Evolutionary conservation across 2,888 invertebrate genomes (phyloP).

Genomic region (Agapostemon virescens): DNA sequence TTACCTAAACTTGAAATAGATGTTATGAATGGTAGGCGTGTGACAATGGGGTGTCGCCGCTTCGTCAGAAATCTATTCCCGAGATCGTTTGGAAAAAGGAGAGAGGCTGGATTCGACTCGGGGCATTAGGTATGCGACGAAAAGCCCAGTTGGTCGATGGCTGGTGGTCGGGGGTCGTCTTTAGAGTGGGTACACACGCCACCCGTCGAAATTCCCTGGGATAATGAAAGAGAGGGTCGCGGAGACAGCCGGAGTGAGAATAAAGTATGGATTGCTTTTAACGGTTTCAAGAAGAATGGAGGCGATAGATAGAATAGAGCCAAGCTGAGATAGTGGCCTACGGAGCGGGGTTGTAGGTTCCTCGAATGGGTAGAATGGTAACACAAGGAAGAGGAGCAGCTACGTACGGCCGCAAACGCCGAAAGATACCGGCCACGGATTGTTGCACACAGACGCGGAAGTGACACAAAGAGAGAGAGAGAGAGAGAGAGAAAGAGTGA

Average conservation of each 20-base stretch:
- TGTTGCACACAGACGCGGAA: constrained; percentile 36
- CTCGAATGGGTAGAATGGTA: constrained; percentile 27
- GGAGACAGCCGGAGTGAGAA: constrained; percentile 63
- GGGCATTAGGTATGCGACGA: neutral
- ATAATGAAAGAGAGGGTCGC: constrained; percentile 66
- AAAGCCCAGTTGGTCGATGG: neutral
- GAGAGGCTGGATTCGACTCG: neutral
- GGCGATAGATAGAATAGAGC: constrained; percentile 66
- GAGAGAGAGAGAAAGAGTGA: neutral
- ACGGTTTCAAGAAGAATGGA: constrained; percentile 71
- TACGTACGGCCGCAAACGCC: constrained; percentile 35
- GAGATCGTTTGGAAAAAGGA: neutral
- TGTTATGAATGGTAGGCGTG: neutral
- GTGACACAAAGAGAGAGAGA: constrained; percentile 4
- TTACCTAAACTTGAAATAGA: neutral
- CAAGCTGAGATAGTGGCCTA: constrained; percentile 45
- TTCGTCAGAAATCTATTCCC: neutral
- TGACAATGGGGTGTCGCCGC: neutral
- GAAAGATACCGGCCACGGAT: constrained; percentile 11
- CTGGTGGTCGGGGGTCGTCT: neutral
- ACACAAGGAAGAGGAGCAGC: constrained; percentile 24
- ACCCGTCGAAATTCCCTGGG: constrained; percentile 65
- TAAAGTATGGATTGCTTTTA: constrained; percentile 76
- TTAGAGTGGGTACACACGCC: constrained; percentile 61
- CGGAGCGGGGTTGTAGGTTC: constrained; percentile 25